Evolutionary conservation across 2,113 vertebrate genomes (phyloP).

Genomic region (Catharus minimus): DNA sequence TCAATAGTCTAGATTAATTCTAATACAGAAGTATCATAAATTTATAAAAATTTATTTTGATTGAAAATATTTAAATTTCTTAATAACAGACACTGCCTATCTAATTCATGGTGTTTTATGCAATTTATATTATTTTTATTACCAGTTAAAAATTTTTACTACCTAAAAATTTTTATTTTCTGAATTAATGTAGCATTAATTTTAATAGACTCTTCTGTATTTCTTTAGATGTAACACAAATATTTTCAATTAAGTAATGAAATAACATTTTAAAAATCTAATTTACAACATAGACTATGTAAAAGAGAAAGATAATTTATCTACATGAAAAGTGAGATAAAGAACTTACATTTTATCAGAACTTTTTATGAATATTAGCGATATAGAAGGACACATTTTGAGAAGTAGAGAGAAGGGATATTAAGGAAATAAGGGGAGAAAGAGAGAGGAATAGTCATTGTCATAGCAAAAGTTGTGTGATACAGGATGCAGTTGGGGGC

Average conservation of each 20-base stretch:
- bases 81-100: not conserved
- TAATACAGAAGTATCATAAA: not conserved
- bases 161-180: not conserved
- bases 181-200: not conserved
- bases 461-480: not conserved
- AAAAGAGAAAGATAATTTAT: constrained; percentile 7
- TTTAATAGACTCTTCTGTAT: not conserved
- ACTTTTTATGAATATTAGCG: constrained; percentile 24
- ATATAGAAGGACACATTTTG: not conserved
- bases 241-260: not conserved
- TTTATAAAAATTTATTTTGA: not conserved
- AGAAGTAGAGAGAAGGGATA: not conserved
- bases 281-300: not conserved
- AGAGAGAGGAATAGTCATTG: not conserved
- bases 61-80: not conserved
- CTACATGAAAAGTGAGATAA: not conserved
- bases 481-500: not conserved
- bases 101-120: not conserved
- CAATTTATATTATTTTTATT: not conserved
- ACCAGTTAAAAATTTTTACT: not conserved
- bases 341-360: constrained; percentile 1
- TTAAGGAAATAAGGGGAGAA: not conserved
- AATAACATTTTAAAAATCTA: not conserved
- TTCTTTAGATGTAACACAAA: not conserved
- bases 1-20: not conserved